Conservation (phyloP, 2,888 invertebrate species). For the Drosophila niveifrons region DNA sequence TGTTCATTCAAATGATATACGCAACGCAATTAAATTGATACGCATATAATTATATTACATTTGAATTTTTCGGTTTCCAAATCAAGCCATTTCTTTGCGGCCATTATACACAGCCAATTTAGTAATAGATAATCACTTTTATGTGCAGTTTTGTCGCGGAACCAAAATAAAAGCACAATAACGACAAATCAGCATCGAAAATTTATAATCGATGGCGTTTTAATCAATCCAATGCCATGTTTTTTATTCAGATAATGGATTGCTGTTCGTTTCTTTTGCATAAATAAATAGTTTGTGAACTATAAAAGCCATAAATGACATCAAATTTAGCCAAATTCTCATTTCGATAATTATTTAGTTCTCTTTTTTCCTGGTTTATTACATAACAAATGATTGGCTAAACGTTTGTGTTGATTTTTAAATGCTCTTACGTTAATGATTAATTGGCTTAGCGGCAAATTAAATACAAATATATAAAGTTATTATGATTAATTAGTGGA, state of each 20-base stretch:
- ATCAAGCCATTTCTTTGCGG: not conserved
- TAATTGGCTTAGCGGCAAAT: not conserved
- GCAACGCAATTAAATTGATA: conserved; percentile 6
- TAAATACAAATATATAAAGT: not conserved
- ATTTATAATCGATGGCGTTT: not conserved
- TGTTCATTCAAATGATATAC: not conserved
- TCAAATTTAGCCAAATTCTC: not conserved
- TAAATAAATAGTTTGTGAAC: not conserved
- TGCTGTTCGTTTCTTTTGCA: not conserved
- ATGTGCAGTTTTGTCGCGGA: not conserved
- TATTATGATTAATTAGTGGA: conserved; percentile 8
- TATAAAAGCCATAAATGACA: not conserved
- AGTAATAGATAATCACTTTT: not conserved
- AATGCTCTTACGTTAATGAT: not conserved
- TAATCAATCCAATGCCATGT: conserved; percentile 6
- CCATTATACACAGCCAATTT: conserved; percentile 3
- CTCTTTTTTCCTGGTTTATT: not conserved
- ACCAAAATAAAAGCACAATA: not conserved
- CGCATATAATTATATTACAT: not conserved
- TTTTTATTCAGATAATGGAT: not conserved
- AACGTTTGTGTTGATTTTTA: not conserved
- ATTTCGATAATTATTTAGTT: not conserved
- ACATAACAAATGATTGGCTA: not conserved
- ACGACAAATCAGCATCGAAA: not conserved
- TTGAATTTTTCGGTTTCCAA: conserved; percentile 7